Conservation (phyloP, 35 echinoderm and acorn worm species). For the Anneissia japonica region DNA sequence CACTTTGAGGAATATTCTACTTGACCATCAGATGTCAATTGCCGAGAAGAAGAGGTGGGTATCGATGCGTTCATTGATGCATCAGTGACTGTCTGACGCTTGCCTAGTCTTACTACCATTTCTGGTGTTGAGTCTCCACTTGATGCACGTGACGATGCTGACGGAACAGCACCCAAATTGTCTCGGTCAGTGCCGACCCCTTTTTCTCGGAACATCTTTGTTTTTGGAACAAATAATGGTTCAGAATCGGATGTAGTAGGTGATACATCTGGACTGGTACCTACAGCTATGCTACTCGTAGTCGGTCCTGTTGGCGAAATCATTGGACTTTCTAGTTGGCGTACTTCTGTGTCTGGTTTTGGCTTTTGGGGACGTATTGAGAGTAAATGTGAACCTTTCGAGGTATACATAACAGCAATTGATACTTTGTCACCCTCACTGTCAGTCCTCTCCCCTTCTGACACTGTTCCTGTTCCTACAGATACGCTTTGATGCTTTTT, state of each 20-base stretch:
- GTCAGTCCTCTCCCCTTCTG: neutral
- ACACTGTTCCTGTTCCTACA: neutral
- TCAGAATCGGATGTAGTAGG: constrained; percentile 43
- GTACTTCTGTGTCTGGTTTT: neutral
- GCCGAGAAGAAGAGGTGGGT: neutral
- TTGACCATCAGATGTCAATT: neutral
- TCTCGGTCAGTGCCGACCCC: constrained; percentile 29
- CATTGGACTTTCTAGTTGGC: constrained; percentile 1
- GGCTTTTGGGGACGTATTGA: neutral
- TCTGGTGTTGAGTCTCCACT: constrained; percentile 63
- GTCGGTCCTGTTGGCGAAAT: neutral
- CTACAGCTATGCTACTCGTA: constrained; percentile 50
- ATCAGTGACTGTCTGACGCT: neutral
- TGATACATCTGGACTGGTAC: constrained; percentile 57
- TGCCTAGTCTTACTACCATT: neutral
- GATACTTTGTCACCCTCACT: neutral
- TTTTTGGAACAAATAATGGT: neutral
- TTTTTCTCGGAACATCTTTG: neutral
- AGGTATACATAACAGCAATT: neutral
- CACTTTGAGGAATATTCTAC: neutral
- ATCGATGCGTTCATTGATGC: neutral
- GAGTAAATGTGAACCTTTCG: neutral
- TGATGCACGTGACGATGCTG: constrained; percentile 39
- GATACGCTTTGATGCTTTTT: neutral
- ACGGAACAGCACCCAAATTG: constrained; percentile 2